phyloP scores from a whole-genome alignment of 2,113 vertebrate species.

The Cyanoderma ruficeps region DNA sequence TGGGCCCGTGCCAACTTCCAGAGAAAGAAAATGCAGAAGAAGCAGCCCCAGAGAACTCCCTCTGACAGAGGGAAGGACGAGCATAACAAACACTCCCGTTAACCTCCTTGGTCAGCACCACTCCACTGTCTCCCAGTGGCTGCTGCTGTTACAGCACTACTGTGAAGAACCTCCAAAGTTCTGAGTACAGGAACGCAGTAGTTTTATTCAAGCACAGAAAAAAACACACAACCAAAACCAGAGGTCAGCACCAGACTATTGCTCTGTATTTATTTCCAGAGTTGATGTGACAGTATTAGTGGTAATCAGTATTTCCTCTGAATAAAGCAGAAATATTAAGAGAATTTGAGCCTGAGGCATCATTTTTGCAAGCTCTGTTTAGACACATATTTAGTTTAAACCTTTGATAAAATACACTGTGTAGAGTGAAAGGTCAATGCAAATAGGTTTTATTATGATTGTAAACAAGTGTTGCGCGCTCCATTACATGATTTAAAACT shows the following conservation, averaged over 20 bases:
- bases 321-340: not conserved
- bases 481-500: not conserved
- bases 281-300: not conserved
- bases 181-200: not conserved
- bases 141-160: not conserved
- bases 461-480: not conserved
- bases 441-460: not conserved
- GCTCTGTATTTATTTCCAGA: not conserved
- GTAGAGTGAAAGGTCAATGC: not conserved
- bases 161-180: not conserved
- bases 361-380: not conserved
- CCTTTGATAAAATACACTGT: not conserved
- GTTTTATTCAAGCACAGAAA: not conserved
- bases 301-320: not conserved
- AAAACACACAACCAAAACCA: not conserved
- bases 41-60: not conserved
- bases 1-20: not conserved
- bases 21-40: not conserved
- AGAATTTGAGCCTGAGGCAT: not conserved
- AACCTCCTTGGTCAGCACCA: not conserved
- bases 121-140: conserved; percentile 45
- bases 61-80: not conserved
- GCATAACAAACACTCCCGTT: not conserved
- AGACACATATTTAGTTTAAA: not conserved
- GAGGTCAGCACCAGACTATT: not conserved